Base-by-base conservation (phyloP, 2,797 vertebrate species). In the Acestrorhynchus altus region DNA sequence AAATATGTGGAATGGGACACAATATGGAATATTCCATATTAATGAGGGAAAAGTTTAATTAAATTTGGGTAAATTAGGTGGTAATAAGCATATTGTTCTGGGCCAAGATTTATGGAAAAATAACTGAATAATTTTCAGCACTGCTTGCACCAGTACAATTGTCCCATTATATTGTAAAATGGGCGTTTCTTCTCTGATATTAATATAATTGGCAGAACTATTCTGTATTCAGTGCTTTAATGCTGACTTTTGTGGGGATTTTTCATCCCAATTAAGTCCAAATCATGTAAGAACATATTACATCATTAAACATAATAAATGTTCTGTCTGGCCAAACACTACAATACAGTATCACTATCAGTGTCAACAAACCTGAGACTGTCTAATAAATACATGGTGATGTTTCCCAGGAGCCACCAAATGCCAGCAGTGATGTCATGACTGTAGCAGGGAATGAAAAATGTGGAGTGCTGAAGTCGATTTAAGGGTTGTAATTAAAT, bases 381-480 rank as follows among this genome's bases (percentile, higher is more conserved):
- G n/a, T 51, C 35, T 73, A 42, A 52, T 60, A 79, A 79, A 74
- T 26, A 47, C 68, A 64, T 69, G 56, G 44, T 39, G 22, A 54
- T 69, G 22, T 51, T 70, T 31, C 39, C 46, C 13, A 71, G 77
- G 16, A 54, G 4, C 13, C 61, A 42, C 35, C 66, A 77, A 24
- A 59, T 60, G 39, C 57, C 75, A 68, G 47, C 49, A 49, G 75
- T 83, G 72, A 72, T 63, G 65, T 78, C 66, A 76, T 76, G 8
- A 47, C 49, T 63, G 68, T 46, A 26, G 72, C 51, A 40, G 28
- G 69, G 67, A 78, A 75, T 76, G 73, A 72, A 44, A 78, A 39
- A 39, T 59, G 78, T 47, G 52, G 57, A 44, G 31, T 13, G 40
- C 28, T 74, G 67, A 67, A 74, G 44, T 75, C 35, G 71, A 81